Evolutionary conservation across 2,797 vertebrate species (phyloP).

Genomic region (Amphiprion clarkii): DNA sequence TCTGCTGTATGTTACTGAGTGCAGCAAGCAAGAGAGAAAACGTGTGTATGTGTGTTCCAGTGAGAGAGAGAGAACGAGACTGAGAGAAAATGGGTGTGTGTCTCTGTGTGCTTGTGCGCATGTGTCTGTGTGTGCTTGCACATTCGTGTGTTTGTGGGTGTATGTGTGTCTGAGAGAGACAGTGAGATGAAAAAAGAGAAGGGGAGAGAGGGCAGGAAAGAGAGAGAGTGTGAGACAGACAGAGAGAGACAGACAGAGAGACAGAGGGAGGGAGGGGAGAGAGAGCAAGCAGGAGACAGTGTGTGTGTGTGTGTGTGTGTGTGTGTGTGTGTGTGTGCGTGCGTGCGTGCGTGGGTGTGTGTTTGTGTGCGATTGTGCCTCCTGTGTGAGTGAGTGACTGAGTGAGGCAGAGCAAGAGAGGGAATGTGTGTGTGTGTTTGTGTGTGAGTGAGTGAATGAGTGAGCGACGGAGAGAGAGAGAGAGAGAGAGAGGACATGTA

Average conservation of each 20-base stretch:
- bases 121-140: constrained; percentile 58
- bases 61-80: constrained; percentile 42
- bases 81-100: constrained; percentile 62
- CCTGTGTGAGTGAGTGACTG: constrained; percentile 28
- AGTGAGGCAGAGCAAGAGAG: constrained; percentile 36
- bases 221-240: constrained; percentile 30
- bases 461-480: constrained; percentile 27
- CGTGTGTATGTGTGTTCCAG: constrained; percentile 33
- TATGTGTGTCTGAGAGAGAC: constrained; percentile 73
- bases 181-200: constrained; percentile 69
- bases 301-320: constrained; percentile 51
- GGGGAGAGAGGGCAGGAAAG: constrained; percentile 71
- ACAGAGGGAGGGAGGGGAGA: constrained; percentile 59
- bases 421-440: constrained; percentile 5
- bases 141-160: constrained; percentile 66
- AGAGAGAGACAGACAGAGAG: constrained; percentile 53
- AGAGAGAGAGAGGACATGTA: constrained; percentile 57
- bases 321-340: constrained; percentile 4
- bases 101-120: constrained; percentile 31
- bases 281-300: constrained; percentile 70
- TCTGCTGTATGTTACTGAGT: constrained; percentile 21
- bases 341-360: constrained; percentile 31
- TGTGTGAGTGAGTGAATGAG: constrained; percentile 36
- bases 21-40: constrained; percentile 47
- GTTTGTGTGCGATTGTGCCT: constrained; percentile 13